Conservation (phyloP, 2,888 invertebrate species). For the Lasioglossum calceatum region DNA sequence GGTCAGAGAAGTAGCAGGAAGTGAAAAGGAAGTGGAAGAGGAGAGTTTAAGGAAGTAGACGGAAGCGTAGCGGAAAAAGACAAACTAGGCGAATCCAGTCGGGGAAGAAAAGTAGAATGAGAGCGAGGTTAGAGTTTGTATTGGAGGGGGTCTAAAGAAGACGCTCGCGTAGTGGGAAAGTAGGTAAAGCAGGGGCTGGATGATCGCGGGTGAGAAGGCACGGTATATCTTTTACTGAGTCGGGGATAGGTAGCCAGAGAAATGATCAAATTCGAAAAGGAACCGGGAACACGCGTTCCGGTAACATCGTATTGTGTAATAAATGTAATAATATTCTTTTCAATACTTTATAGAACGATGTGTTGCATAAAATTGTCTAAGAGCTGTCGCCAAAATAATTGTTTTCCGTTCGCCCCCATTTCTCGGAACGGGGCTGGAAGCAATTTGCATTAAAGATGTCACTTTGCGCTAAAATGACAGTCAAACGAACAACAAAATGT, state of each 20-base stretch:
- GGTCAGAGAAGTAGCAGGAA: background rate
- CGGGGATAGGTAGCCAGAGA: background rate
- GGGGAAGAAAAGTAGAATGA: background rate
- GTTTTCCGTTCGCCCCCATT: background rate
- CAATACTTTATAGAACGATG: background rate
- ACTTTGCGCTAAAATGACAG: background rate
- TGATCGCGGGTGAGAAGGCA: background rate
- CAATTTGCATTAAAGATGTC: background rate
- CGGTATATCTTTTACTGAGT: background rate
- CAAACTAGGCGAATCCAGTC: background rate
- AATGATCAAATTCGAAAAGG: background rate
- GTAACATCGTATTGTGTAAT: background rate
- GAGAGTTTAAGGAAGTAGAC: background rate
- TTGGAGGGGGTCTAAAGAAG: background rate
- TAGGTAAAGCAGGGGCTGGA: background rate
- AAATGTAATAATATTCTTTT: background rate
- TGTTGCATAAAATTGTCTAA: background rate
- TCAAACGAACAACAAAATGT: background rate
- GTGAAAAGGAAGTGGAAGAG: background rate
- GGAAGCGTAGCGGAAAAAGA: background rate
- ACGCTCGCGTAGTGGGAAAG: background rate
- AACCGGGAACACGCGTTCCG: background rate
- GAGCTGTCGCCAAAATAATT: no score
- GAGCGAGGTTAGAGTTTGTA: background rate
- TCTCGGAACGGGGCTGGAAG: no score